Conservation (phyloP, 2,113 vertebrate species). For the Thunnus thynnus region DNA sequence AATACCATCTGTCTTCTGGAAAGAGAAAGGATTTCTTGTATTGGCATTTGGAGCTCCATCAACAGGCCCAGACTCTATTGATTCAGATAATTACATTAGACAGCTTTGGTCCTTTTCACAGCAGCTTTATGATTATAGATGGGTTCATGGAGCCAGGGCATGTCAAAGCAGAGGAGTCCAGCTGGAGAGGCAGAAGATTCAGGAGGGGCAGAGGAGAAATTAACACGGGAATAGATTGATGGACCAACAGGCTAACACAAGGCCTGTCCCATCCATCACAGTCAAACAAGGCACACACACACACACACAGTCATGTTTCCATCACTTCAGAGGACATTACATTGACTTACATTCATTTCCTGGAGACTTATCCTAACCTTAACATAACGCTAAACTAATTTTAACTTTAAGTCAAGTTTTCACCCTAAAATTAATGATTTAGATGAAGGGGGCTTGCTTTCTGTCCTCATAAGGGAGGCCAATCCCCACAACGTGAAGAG, state of each 20-base stretch:
- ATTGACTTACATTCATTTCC: too few species aligned
- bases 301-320: neutral
- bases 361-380: too few species aligned
- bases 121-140: conserved; percentile 40
- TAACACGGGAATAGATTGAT: conserved; percentile 35
- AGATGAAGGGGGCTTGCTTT: too few species aligned
- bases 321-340: too few species aligned
- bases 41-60: conserved; percentile 59
- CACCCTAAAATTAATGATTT: too few species aligned
- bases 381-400: too few species aligned
- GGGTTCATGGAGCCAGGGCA: conserved; percentile 32
- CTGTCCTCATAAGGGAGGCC: too few species aligned
- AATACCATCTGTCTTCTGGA: conserved; percentile 63
- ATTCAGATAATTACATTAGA: conserved; percentile 64
- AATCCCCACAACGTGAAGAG: neutral
- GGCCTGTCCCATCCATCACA: conserved; percentile 43
- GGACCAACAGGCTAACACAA: conserved; percentile 30
- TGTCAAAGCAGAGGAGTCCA: conserved; percentile 38
- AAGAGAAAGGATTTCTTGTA: conserved; percentile 48
- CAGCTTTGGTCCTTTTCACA: conserved; percentile 58
- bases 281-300: conserved; percentile 10
- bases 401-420: too few species aligned
- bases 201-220: conserved; percentile 24
- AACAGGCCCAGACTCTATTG: conserved; percentile 52
- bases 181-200: conserved; percentile 31